These are phyloP conservation scores for Papilio helenus DNA, from an alignment of 1,140 invertebrate species.

Conservation along the genomic window DNA sequence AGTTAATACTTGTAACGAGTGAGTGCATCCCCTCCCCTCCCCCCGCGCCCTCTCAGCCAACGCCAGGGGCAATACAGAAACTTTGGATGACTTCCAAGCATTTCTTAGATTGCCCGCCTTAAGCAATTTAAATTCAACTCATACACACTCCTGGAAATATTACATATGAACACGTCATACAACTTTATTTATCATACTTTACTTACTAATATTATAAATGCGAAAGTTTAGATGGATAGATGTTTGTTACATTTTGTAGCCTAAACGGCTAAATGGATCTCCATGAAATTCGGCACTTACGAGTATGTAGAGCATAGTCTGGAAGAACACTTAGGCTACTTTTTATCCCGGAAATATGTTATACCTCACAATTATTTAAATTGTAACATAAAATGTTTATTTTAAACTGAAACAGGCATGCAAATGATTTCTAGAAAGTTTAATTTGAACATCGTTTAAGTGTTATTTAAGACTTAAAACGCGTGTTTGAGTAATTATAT, in stretches of 20 bases:
- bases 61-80: constrained; percentile 26
- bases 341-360: too few species aligned
- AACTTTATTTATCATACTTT: not conserved
- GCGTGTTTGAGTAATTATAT: too few species aligned
- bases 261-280: too few species aligned
- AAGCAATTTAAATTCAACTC: constrained; percentile 30
- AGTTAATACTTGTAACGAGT: constrained; percentile 24
- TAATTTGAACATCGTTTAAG: constrained; percentile 26
- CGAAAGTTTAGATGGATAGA: too few species aligned
- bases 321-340: too few species aligned
- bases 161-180: constrained; percentile 9
- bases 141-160: constrained; percentile 25
- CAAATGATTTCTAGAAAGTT: constrained; percentile 24
- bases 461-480: constrained; percentile 18
- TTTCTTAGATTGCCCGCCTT: constrained; percentile 28
- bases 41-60: not conserved
- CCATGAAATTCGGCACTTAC: too few species aligned
- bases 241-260: too few species aligned
- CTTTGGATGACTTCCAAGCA: constrained; percentile 33
- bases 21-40: not conserved
- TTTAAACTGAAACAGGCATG: not conserved
- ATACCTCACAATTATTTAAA: too few species aligned
- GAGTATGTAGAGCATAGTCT: too few species aligned
- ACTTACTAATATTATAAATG: too few species aligned
- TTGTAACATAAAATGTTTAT: not conserved